phyloP scores from a whole-genome alignment of 2,888 invertebrate genomes.

The Acleris literana region DNA sequence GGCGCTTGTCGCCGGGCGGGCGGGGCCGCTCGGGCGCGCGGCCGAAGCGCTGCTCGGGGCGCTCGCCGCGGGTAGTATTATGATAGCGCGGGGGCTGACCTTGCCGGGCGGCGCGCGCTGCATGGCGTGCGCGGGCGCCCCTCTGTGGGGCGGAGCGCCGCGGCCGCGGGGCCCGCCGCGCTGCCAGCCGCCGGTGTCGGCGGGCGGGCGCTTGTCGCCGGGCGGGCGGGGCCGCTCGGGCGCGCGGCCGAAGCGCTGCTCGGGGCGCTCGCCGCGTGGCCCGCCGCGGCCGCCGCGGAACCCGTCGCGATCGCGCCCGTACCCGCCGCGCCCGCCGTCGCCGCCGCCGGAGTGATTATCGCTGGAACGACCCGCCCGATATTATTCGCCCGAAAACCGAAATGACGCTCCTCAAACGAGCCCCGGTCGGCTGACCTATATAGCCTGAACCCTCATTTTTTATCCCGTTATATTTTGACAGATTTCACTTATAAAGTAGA shows the following conservation, averaged over 20 bases:
- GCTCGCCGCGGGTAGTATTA: too few relatives aligned
- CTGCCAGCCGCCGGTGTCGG: constrained; percentile 33
- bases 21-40: too few relatives aligned
- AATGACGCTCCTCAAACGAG: too few relatives aligned
- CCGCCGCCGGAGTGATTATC: constrained; percentile 45
- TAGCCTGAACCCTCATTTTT: too few relatives aligned
- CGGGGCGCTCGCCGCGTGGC: constrained; percentile 15
- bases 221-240: constrained; percentile 23
- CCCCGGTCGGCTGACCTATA: too few relatives aligned
- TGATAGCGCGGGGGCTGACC: constrained; percentile 4
- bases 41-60: too few relatives aligned
- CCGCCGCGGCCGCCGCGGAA: constrained; percentile 36
- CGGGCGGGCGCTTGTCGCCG: constrained; percentile 6
- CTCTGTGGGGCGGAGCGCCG: too few relatives aligned
- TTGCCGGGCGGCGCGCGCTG: constrained; percentile 29
- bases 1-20: too few relatives aligned
- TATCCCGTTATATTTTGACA: too few relatives aligned
- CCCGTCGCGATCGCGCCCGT: constrained; percentile 13
- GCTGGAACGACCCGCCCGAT: constrained; percentile 44
- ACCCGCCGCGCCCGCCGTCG: constrained; percentile 26
- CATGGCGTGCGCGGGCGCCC: constrained; percentile 25
- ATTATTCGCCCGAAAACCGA: too few relatives aligned
- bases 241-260: constrained; percentile 10
- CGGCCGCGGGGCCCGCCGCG: constrained; percentile 31
- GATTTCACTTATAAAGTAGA: too few relatives aligned